Conservation (phyloP, 2,888 invertebrate genomes). For the Amaurobius ferox region DNA sequence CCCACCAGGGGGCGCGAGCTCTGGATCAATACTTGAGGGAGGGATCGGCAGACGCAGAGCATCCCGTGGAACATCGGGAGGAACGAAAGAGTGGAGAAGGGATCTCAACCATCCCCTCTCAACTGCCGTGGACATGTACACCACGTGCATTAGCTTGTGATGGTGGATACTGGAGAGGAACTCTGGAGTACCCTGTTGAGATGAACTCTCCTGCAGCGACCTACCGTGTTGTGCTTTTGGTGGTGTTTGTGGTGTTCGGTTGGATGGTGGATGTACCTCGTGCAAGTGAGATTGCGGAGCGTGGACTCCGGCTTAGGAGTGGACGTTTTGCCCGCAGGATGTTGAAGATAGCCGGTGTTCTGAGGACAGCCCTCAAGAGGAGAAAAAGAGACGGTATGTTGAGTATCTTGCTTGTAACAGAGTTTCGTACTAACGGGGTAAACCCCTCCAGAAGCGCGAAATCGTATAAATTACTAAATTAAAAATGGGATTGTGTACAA, state of each 20-base stretch:
- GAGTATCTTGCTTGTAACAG: too few species aligned
- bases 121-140: conserved; percentile 1
- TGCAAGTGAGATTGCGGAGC: background rate
- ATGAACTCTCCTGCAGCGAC: background rate
- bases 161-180: conserved; percentile 1
- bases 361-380: conserved; percentile 30
- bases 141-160: conserved; percentile 13
- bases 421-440: too few species aligned
- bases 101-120: conserved; percentile 24
- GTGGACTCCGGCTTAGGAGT: conserved; percentile 24
- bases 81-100: conserved; percentile 7
- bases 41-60: conserved; percentile 17
- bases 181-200: background rate
- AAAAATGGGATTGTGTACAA: too few species aligned
- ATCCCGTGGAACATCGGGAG: conserved; percentile 25
- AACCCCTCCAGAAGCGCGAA: too few species aligned
- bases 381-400: conserved; percentile 52
- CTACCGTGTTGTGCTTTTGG: background rate
- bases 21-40: conserved; percentile 9
- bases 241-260: conserved; percentile 2
- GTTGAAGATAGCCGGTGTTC: conserved; percentile 40
- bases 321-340: conserved; percentile 33
- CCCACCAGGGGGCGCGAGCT: background rate
- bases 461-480: too few species aligned
- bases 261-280: background rate